A percentile compares a stretch with the other conserved stretches of the same genome.
phyloP scores from a whole-genome alignment of 2,113 vertebrate genomes.

The Nesospiza acunhae region DNA sequence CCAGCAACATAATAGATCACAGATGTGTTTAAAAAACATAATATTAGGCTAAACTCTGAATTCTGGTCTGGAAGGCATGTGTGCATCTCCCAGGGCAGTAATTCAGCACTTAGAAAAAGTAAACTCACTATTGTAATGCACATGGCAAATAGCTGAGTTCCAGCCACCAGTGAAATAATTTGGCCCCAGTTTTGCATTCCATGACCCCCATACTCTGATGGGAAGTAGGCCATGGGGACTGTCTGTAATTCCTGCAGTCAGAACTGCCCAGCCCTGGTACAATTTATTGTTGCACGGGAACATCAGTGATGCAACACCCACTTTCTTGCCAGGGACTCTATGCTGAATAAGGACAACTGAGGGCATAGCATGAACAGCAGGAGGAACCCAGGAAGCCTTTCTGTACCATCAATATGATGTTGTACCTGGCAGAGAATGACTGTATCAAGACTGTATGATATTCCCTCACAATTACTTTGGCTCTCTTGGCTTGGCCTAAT shows the following conservation, averaged over 20 bases:
- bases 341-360: neutral
- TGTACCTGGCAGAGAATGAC: neutral
- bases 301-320: neutral
- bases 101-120: constrained; percentile 42
- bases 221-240: constrained; percentile 14
- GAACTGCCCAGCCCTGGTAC: constrained; percentile 6
- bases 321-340: neutral
- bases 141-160: constrained; percentile 15
- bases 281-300: constrained; percentile 9
- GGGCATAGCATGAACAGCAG: neutral
- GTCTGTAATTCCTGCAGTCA: neutral
- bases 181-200: constrained; percentile 22
- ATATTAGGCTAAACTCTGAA: constrained; percentile 1
- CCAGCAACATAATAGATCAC: constrained; percentile 26
- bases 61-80: neutral
- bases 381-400: neutral
- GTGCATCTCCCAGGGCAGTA: constrained; percentile 26
- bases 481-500: neutral
- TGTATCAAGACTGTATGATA: neutral
- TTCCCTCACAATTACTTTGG: neutral
- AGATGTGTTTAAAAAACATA: constrained; percentile 49
- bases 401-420: neutral
- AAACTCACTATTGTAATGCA: neutral
- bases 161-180: constrained; percentile 34
- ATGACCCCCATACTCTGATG: neutral